Evolutionary conservation across 1,140 invertebrate species (phyloP).

Genomic region (Heliothis virescens): DNA sequence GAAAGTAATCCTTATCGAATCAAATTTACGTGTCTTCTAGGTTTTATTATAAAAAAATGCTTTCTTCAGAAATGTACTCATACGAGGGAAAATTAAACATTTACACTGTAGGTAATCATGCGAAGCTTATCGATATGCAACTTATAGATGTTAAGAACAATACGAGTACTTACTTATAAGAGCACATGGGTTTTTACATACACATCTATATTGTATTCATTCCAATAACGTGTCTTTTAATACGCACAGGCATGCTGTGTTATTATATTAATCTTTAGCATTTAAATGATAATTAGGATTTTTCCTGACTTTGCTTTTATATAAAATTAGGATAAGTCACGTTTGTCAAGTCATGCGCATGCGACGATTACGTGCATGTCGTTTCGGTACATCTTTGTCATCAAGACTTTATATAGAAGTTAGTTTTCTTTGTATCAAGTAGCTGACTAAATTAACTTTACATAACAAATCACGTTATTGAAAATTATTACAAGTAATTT

Average conservation of each 20-base stretch:
- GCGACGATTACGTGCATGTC: background rate
- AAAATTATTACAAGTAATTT: background rate
- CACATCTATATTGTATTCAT: no score
- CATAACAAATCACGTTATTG: background rate
- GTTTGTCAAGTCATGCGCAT: background rate
- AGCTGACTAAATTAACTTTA: no score
- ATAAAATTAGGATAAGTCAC: constrained; percentile 24
- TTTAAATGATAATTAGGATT: background rate
- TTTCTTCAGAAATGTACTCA: background rate
- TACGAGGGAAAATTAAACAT: constrained; percentile 12
- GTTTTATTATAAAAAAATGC: background rate
- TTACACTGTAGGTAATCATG: constrained; percentile 8
- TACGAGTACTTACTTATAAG: no score
- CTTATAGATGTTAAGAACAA: constrained; percentile 2
- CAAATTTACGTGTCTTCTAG: no score
- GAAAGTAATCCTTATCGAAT: no score
- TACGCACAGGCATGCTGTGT: background rate
- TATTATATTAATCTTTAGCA: constrained; percentile 15
- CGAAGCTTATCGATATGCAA: constrained; percentile 25
- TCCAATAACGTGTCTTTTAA: no score
- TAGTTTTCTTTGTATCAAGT: no score
- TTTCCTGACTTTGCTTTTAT: constrained; percentile 19
- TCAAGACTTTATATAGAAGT: no score
- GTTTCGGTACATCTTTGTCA: background rate
- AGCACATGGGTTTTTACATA: no score